Conservation (phyloP, 1,140 invertebrate species). For the Papilio polyxenes region DNA sequence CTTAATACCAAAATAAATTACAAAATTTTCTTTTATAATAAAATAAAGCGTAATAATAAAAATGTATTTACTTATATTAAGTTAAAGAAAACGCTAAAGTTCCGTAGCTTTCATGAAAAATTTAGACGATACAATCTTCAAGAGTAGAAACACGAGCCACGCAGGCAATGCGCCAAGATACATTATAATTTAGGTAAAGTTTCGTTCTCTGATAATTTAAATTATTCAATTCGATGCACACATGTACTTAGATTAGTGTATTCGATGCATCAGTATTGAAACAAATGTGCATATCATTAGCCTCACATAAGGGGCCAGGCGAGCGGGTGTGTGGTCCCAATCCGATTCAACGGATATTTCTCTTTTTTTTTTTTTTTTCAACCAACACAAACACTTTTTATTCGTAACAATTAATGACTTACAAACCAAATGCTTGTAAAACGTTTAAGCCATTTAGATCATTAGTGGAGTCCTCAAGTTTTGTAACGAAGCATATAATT, state of each 20-base stretch:
- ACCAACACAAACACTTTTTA: constrained; percentile 49
- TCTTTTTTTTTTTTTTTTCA: constrained; percentile 48
- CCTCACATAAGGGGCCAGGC: constrained; percentile 64
- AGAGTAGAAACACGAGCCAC: constrained; percentile 4
- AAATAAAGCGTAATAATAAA: background rate
- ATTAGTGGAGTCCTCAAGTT: constrained; percentile 65
- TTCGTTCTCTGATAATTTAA: constrained; percentile 26
- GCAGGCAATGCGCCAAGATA: constrained; percentile 14
- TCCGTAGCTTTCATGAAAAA: constrained; percentile 12
- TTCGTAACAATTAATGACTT: constrained; percentile 64
- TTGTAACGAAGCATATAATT: constrained; percentile 60
- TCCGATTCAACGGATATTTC: constrained; percentile 58
- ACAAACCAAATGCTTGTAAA: constrained; percentile 60
- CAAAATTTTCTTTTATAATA: background rate
- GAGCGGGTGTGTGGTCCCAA: constrained; percentile 73
- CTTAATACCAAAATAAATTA: background rate
- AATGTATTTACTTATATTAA: background rate
- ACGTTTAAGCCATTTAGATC: constrained; percentile 65
- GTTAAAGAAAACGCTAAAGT: background rate
- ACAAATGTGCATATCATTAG: constrained; percentile 80
- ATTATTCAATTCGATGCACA: constrained; percentile 34
- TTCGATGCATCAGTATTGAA: constrained; percentile 56
- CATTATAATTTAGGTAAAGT: constrained; percentile 23
- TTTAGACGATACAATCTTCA: background rate
- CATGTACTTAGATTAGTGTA: constrained; percentile 10